Evolutionary conservation across 92 coral and sea anemone genomes (phyloP), one percentile per base, ranked within the genome.

Genomic region (Zoanthus sociatus): DNA sequence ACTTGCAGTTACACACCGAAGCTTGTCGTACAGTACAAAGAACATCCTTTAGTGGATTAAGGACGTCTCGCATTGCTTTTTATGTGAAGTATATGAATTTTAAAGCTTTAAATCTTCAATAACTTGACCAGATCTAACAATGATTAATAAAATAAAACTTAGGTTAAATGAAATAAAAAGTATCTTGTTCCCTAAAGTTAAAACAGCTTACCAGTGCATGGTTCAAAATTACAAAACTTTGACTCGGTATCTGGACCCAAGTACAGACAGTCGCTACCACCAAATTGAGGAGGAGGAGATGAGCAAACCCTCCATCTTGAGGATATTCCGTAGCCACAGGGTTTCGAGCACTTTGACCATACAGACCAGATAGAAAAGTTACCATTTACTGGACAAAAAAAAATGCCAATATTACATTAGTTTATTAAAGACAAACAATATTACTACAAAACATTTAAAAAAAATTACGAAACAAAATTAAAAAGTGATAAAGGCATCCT

Each of bases 301-400:
- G 85, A 81, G 76, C 85, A 81, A 16, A 75, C 75, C 17, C 85
- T 46, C 85, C 85, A 81, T 44, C 85, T 81, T 81, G 85, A 20
- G 14, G 73, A 64, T 14, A 81, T 20, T 14, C 85, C 85, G 45
- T 81, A 81, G 1, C 85, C 85, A 68, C 85, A 81, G 3, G 85
- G 75, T n/a, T 81, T 81, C 46, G 74, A 64, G 61, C 85, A 81
- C 53, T 81, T 45, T 46, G 85, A 81, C 85, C 76, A 81, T 14
- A 13, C 21, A 46, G 85, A 81, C 85, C 85, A 81, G 16, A 64
- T 47, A 5, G 85, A 81, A 42, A 81, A 81, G 73, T 81, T 81
- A 1, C 85, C 85, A 21, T 81, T 42, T 54, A 66, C 85, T 81
- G 47, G 10, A 26, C 7, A 69, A 69, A 30, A 69, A 0, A 13